phyloP scores from a whole-genome alignment of 2,888 invertebrate species.

The Heliconius aoede region DNA sequence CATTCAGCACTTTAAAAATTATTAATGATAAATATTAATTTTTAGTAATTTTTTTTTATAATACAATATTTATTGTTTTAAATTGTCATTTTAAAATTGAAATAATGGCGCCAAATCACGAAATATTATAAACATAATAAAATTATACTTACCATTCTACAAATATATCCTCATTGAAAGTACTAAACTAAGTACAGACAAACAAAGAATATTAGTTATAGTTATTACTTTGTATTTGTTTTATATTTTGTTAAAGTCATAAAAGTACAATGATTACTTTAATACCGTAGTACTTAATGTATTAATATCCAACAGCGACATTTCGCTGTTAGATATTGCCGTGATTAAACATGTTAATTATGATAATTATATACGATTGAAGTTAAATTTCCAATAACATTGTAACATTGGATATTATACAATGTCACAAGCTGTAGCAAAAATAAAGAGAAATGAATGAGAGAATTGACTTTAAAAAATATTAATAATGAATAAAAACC shows the following conservation, averaged over 20 bases:
- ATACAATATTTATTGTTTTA: too few relatives aligned
- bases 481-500: not conserved
- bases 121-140: conserved; percentile 51
- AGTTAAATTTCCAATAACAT: not conserved
- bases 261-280: not conserved
- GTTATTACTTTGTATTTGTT: not conserved
- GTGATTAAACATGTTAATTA: not conserved
- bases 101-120: conserved; percentile 76
- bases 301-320: too few relatives aligned
- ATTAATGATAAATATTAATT: not conserved
- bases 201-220: conserved; percentile 8
- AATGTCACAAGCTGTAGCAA: not conserved
- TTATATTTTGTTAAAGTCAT: not conserved
- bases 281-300: not conserved
- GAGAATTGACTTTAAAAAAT: not conserved
- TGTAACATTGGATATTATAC: too few relatives aligned
- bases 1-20: conserved; percentile 45
- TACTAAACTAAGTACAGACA: conserved; percentile 36
- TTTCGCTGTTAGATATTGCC: not conserved
- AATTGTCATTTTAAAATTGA: conserved; percentile 43
- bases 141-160: conserved; percentile 58
- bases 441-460: not conserved
- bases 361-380: not conserved
- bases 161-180: conserved; percentile 29
- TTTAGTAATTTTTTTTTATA: not conserved